Evolutionary conservation across 1,140 invertebrate species (phyloP).

Genomic region (Zaprionus africanus): DNA sequence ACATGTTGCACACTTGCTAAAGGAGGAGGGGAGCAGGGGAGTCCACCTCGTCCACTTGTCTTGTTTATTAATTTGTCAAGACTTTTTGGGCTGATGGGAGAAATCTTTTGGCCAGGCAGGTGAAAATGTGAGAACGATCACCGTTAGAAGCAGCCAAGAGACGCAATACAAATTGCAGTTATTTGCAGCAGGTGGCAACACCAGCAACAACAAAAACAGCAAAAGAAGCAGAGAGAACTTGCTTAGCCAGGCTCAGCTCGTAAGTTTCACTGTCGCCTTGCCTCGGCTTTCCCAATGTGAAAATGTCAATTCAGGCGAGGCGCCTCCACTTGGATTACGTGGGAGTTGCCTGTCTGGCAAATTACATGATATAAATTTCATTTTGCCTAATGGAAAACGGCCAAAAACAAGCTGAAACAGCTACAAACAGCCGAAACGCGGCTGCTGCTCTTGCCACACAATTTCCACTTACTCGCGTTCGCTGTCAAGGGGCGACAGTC

Average conservation of each 20-base stretch:
- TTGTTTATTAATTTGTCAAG: conserved; percentile 78
- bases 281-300: conserved; percentile 30
- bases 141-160: conserved; percentile 28
- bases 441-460: conserved; percentile 31
- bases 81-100: conserved; percentile 62
- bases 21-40: neutral
- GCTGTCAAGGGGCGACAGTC: conserved; percentile 2
- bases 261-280: conserved; percentile 31
- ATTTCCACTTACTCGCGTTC: conserved; percentile 50
- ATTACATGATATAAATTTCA: conserved; percentile 71
- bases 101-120: conserved; percentile 55
- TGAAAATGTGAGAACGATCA: conserved; percentile 61
- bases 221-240: neutral
- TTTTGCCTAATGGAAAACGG: conserved; percentile 52
- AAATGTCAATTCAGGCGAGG: conserved; percentile 38
- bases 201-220: neutral
- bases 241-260: neutral
- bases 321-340: conserved; percentile 22
- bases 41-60: conserved; percentile 43
- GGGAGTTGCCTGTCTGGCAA: conserved; percentile 47
- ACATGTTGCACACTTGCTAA: neutral
- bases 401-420: neutral
- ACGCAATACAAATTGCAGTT: conserved; percentile 13
- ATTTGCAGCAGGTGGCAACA: conserved; percentile 11
- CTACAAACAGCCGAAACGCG: conserved; percentile 5